Conservation (phyloP, 2,113 vertebrate species). For the Mola mola region DNA sequence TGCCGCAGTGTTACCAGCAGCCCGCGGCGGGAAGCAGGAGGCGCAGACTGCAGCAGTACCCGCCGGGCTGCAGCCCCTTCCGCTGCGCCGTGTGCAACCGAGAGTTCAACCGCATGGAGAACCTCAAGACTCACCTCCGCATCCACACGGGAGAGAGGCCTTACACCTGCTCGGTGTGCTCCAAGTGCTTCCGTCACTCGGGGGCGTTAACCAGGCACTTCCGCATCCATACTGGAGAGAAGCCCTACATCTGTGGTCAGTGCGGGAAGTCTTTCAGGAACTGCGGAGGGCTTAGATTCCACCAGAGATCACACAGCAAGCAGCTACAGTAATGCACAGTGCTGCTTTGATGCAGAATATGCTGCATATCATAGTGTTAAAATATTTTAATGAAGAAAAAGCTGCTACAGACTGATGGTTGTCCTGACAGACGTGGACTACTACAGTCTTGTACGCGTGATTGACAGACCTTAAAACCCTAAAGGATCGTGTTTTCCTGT, state of each 20-base stretch:
- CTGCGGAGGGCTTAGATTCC: constrained; percentile 78
- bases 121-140: constrained; percentile 81
- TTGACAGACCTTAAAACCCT: too few species aligned
- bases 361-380: too few species aligned
- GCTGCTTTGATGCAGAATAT: too few species aligned
- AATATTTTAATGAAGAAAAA: too few species aligned
- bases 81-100: constrained; percentile 74
- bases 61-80: constrained; percentile 78
- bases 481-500: too few species aligned
- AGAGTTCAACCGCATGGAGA: constrained; percentile 81
- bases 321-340: constrained; percentile 46
- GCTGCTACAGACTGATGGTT: too few species aligned
- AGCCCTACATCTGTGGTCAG: constrained; percentile 77
- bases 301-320: constrained; percentile 75
- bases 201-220: constrained; percentile 79
- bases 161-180: constrained; percentile 76
- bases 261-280: constrained; percentile 81
- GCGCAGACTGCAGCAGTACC: constrained; percentile 67
- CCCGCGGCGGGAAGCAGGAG: constrained; percentile 22
- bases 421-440: too few species aligned
- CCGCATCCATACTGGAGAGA: constrained; percentile 82
- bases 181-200: constrained; percentile 79
- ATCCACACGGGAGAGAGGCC: constrained; percentile 82
- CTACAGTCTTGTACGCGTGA: too few species aligned
- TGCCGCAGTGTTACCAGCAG: constrained; percentile 27